phyloP scores from a whole-genome alignment of 2,113 vertebrate genomes.

The Elephantulus edwardii region DNA sequence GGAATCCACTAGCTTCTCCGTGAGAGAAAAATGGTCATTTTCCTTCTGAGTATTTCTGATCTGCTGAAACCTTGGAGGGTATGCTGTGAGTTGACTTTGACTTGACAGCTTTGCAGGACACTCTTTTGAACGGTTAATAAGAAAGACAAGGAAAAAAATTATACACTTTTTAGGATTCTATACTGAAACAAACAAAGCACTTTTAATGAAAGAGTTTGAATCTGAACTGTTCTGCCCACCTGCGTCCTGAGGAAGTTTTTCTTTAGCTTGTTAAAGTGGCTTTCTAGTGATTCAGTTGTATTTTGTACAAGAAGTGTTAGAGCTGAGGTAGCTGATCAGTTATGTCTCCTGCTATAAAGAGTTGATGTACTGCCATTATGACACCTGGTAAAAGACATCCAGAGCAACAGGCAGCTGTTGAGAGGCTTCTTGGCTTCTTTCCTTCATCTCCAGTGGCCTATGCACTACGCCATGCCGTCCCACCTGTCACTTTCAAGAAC shows the following conservation, averaged over 20 bases:
- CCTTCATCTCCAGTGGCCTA: not conserved
- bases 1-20: too few species aligned
- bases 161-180: slow-evolving; percentile 69
- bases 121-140: too few species aligned
- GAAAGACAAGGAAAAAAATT: slow-evolving; percentile 71
- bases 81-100: too few species aligned
- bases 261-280: slow-evolving; percentile 42
- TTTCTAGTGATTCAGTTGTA: not conserved
- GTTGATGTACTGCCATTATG: not conserved
- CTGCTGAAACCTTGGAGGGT: too few species aligned
- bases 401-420: not conserved
- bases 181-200: slow-evolving; percentile 63
- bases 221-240: slow-evolving; percentile 35
- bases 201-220: slow-evolving; percentile 56
- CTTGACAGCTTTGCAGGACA: too few species aligned
- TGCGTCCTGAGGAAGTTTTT: slow-evolving; percentile 26
- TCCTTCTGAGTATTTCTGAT: too few species aligned
- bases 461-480: not conserved
- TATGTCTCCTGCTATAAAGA: not conserved
- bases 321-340: not conserved
- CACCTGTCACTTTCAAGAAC: not conserved
- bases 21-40: too few species aligned
- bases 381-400: not conserved
- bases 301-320: slow-evolving; percentile 53
- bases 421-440: not conserved